Conservation (phyloP, 2,797 vertebrate species). For the Danio aesculapii region DNA sequence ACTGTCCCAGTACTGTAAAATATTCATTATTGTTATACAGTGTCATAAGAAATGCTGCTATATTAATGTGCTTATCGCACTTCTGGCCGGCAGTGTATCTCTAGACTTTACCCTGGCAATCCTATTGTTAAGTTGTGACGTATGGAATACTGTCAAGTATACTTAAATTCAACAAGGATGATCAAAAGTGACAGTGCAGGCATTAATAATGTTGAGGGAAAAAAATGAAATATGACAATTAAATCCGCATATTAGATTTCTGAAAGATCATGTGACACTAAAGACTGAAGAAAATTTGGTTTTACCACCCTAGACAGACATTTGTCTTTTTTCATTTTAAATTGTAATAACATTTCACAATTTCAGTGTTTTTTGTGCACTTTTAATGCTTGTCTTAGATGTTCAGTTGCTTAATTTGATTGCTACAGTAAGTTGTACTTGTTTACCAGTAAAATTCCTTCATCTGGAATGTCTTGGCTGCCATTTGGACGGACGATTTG, state of each 20-base stretch:
- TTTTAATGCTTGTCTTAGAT: background rate
- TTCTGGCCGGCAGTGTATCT: too few species aligned
- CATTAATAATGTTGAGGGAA: too few species aligned
- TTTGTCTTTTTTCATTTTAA: background rate
- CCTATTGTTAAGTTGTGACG: too few species aligned
- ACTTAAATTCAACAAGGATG: too few species aligned
- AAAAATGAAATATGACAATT: background rate
- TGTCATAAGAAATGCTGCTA: too few species aligned
- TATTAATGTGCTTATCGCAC: too few species aligned
- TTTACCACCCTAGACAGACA: background rate
- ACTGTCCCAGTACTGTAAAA: too few species aligned
- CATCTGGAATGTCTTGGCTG: background rate
- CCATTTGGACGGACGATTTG: background rate
- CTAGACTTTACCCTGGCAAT: too few species aligned
- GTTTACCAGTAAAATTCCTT: background rate
- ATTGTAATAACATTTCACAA: background rate
- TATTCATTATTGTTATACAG: too few species aligned
- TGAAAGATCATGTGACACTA: background rate
- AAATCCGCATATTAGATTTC: background rate
- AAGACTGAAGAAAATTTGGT: background rate
- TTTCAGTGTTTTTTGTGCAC: background rate
- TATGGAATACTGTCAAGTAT: too few species aligned
- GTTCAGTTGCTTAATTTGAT: background rate
- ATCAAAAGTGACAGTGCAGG: too few species aligned
- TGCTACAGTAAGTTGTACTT: background rate